These are phyloP conservation scores for Athripsodes cinereus DNA, from an alignment of 2,888 invertebrate genomes.

Conservation along the genomic window DNA sequence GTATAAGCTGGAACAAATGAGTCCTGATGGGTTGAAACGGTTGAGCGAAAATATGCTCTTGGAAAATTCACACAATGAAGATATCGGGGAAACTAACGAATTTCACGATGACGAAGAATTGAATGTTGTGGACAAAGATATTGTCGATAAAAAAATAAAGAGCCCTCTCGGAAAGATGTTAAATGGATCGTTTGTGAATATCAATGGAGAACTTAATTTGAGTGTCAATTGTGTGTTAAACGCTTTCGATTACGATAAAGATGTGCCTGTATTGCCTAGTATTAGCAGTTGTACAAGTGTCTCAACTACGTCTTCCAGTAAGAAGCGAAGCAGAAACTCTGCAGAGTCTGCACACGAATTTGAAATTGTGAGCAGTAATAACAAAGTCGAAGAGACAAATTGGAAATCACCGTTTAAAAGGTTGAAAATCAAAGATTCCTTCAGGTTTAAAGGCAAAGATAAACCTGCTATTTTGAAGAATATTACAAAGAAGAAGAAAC, in stretches of 20 bases:
- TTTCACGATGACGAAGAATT: not conserved
- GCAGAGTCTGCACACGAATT: slow-evolving; percentile 45
- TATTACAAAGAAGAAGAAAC: slow-evolving; percentile 35
- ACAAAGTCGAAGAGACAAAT: slow-evolving; percentile 41
- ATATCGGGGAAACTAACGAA: not conserved
- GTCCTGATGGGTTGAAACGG: slow-evolving; percentile 2
- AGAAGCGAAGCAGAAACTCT: slow-evolving; percentile 47
- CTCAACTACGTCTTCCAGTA: slow-evolving; percentile 39
- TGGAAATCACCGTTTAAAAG: slow-evolving; percentile 48
- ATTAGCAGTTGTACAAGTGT: slow-evolving; percentile 36
- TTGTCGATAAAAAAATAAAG: no score
- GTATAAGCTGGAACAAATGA: slow-evolving; percentile 18
- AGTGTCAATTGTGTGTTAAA: slow-evolving; percentile 44
- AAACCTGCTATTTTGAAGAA: slow-evolving; percentile 47
- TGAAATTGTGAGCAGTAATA: slow-evolving; percentile 41
- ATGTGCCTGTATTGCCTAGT: slow-evolving; percentile 37
- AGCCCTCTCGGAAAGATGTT: slow-evolving; percentile 28
- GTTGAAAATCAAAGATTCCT: slow-evolving; percentile 49
- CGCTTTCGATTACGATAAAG: slow-evolving; percentile 45
- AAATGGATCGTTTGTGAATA: slow-evolving; percentile 27
- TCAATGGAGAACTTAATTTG: slow-evolving; percentile 1
- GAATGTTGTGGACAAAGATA: not conserved
- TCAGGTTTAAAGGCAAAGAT: slow-evolving; percentile 42
- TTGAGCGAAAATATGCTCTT: slow-evolving; percentile 9
- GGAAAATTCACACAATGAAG: slow-evolving; percentile 9